Conservation (phyloP, 2,797 vertebrate species). For the Hozukius guyotensis region DNA sequence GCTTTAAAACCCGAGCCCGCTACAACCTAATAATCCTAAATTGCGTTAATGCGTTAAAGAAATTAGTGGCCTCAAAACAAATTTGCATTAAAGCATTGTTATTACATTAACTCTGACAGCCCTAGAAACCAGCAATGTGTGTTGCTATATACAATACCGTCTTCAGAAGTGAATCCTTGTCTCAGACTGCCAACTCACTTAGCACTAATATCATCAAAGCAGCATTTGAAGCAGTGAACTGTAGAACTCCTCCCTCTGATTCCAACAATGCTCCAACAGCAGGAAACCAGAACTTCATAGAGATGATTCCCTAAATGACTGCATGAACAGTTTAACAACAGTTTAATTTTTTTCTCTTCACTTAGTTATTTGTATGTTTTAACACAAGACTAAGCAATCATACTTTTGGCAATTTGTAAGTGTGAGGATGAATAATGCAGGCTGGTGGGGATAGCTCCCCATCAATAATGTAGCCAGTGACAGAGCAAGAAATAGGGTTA, state of each 20-base stretch:
- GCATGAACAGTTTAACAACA: background rate
- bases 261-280: background rate
- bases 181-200: background rate
- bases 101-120: no score
- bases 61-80: no score
- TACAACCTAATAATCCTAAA: no score
- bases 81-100: no score
- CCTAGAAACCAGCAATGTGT: background rate
- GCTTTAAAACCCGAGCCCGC: no score
- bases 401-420: background rate
- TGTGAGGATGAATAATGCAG: conserved; percentile 46
- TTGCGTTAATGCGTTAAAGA: no score
- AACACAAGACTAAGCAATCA: background rate
- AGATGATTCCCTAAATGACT: background rate
- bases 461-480: conserved; percentile 45
- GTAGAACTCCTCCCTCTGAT: background rate
- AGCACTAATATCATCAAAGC: background rate
- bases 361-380: background rate
- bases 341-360: background rate
- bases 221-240: background rate
- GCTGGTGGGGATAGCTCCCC: background rate
- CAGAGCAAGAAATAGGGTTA: background rate
- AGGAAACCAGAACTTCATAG: background rate
- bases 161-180: no score
- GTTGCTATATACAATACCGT: background rate